Evolutionary conservation across 2,797 vertebrate genomes (phyloP).

Genomic region (Thripadectes ignobilis): DNA sequence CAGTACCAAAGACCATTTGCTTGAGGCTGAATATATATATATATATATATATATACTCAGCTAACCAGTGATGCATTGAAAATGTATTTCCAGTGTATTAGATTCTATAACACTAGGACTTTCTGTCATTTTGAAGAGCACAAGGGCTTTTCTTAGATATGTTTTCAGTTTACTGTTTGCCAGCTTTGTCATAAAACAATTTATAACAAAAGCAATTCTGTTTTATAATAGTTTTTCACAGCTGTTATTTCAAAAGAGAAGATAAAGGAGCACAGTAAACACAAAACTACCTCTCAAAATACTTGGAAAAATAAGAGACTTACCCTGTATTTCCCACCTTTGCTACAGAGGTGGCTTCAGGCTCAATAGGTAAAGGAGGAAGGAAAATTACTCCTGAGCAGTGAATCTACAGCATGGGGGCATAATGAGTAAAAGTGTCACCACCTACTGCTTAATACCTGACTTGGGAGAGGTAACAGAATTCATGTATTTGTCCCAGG

Average conservation of each 20-base stretch:
- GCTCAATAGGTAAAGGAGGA: conserved; percentile 30
- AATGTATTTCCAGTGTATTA: conserved; percentile 8
- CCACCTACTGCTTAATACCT: conserved; percentile 16
- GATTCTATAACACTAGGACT: background rate
- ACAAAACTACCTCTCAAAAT: conserved; percentile 31
- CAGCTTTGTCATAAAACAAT: conserved; percentile 28
- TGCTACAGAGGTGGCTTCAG: conserved; percentile 10
- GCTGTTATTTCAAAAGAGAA: background rate
- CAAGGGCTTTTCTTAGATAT: background rate
- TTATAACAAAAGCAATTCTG: conserved; percentile 16
- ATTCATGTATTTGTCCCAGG: background rate
- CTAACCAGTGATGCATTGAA: conserved; percentile 1
- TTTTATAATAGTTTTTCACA: conserved; percentile 37
- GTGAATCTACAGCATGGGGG: conserved; percentile 29
- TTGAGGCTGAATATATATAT: background rate
- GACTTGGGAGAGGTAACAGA: conserved; percentile 17
- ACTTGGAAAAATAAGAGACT: conserved; percentile 34
- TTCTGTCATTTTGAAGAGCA: conserved; percentile 14
- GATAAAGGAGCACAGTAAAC: conserved; percentile 34
- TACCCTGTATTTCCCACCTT: background rate
- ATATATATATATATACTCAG: background rate
- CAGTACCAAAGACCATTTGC: background rate
- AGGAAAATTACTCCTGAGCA: conserved; percentile 29
- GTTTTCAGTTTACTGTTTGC: background rate
- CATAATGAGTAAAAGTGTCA: background rate